Conservation (phyloP, 1,140 invertebrate genomes). For the Penaeus chinensis region DNA sequence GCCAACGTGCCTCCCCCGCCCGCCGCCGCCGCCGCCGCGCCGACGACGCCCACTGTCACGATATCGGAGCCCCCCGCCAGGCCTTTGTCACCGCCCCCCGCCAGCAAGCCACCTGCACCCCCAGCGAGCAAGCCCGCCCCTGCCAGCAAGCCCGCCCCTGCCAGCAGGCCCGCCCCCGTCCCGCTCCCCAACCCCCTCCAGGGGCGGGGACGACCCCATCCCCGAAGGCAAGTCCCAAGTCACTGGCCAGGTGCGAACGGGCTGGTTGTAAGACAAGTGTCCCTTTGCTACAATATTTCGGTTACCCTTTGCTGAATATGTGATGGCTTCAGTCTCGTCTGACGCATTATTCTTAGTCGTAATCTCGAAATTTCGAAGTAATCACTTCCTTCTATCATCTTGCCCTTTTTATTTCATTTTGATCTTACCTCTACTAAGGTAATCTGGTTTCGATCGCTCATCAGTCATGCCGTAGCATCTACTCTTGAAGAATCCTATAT, state of each 20-base stretch:
- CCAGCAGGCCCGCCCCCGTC: not conserved
- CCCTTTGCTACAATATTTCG: not conserved
- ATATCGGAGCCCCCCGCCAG: not conserved
- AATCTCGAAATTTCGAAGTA: too few species aligned
- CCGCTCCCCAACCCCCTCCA: not conserved
- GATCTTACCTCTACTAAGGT: too few species aligned
- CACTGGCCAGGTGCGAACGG: slow-evolving; percentile 31
- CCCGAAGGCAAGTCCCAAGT: slow-evolving; percentile 25
- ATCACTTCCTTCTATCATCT: too few species aligned
- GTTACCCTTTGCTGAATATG: too few species aligned
- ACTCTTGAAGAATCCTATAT: too few species aligned
- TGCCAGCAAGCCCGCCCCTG: not conserved
- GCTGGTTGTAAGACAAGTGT: slow-evolving; percentile 18
- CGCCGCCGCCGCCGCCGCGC: not conserved
- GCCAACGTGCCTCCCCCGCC: not conserved
- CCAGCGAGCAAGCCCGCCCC: not conserved
- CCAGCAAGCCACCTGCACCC: not conserved
- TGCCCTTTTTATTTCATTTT: too few species aligned
- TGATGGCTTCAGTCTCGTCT: not conserved
- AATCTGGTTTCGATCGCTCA: too few species aligned
- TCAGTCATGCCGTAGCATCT: too few species aligned
- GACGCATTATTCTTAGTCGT: too few species aligned
- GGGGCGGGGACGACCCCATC: not conserved
- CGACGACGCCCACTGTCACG: too few species aligned
- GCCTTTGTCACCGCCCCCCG: not conserved